Conservation (phyloP, 2,113 vertebrate genomes). For the Salvelinus alpinus region DNA sequence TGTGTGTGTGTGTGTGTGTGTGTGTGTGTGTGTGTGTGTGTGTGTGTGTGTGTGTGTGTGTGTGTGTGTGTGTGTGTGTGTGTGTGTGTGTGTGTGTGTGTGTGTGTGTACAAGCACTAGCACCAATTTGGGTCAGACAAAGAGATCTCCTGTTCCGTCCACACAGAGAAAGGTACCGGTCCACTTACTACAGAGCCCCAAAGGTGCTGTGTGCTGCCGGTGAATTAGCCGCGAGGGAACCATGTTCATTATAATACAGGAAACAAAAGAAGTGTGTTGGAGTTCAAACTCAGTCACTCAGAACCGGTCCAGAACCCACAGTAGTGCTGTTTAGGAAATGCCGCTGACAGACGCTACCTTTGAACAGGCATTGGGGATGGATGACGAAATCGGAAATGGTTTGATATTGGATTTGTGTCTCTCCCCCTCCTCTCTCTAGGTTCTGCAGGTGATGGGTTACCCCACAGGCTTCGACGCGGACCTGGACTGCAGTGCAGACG, state of each 20-base stretch:
- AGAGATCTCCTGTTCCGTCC: conserved; percentile 10
- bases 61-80: too few species aligned
- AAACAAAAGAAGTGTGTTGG: neutral
- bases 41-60: neutral
- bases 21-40: conserved; percentile 1
- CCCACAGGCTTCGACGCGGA: conserved; percentile 96
- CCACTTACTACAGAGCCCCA: neutral
- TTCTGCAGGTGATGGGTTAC: conserved; percentile 97
- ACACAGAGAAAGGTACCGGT: conserved; percentile 3
- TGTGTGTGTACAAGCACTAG: conserved; percentile 21
- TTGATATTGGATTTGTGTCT: too few species aligned
- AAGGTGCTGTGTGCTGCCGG: neutral
- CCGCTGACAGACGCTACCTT: too few species aligned
- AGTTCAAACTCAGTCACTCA: neutral
- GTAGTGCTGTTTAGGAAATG: too few species aligned
- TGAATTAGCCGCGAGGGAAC: neutral
- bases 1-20: too few species aligned
- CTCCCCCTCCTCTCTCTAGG: conserved; percentile 65
- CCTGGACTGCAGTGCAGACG: conserved; percentile 95
- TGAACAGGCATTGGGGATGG: too few species aligned
- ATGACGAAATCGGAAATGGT: neutral
- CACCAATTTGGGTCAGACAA: conserved; percentile 36
- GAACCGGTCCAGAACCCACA: too few species aligned
- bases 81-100: too few species aligned
- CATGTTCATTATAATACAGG: neutral